A percentile compares a stretch with the other conserved stretches of the same genome.
These are phyloP conservation scores for Plagiodera versicolora DNA, from an alignment of 2,888 invertebrate species.

Conservation along the genomic window DNA sequence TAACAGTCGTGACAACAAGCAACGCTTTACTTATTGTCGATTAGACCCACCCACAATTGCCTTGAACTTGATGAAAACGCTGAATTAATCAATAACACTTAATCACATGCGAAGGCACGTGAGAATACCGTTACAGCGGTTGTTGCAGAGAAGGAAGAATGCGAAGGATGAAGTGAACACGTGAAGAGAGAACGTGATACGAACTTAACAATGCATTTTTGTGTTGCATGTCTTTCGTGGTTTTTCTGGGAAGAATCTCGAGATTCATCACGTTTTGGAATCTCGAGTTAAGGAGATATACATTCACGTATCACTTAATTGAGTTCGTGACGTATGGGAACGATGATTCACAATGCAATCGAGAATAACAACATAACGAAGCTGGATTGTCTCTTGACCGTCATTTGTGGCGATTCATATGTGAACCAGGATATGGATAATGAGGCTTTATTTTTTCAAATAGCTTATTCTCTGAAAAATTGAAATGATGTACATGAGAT, in stretches of 20 bases:
- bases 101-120: constrained; percentile 31
- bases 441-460: too few species aligned
- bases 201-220: background rate
- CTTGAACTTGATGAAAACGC: constrained; percentile 31
- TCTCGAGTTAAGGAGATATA: too few species aligned
- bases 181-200: background rate
- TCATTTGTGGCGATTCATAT: too few species aligned
- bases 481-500: too few species aligned
- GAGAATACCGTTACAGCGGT: constrained; percentile 14
- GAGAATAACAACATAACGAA: too few species aligned
- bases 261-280: too few species aligned
- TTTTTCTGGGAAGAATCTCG: background rate
- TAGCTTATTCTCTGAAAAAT: too few species aligned
- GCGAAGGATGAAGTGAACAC: background rate
- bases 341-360: too few species aligned
- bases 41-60: constrained; percentile 26
- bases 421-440: too few species aligned
- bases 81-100: constrained; percentile 24
- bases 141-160: constrained; percentile 13
- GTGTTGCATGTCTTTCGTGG: background rate
- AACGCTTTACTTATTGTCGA: background rate
- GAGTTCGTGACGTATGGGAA: too few species aligned
- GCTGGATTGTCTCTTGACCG: too few species aligned
- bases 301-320: too few species aligned
- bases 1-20: constrained; percentile 11